A percentile compares a stretch with the other conserved stretches of the same genome.
phyloP scores from a whole-genome alignment of 1,140 invertebrate genomes.

The Leptinotarsa defecta region DNA sequence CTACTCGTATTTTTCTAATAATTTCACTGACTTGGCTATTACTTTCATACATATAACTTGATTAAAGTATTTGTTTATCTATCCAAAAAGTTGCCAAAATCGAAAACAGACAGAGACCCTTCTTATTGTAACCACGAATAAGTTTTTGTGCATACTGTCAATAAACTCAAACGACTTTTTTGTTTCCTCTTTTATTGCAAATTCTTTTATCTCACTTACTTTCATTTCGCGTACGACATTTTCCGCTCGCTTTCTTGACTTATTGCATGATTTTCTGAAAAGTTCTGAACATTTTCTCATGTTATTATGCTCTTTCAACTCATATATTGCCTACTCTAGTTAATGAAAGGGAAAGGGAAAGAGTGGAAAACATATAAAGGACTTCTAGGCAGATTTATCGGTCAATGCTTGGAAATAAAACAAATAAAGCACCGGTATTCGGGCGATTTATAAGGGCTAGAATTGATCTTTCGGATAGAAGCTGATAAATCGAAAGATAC shows the following conservation, averaged over 20 bases:
- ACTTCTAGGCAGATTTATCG: constrained; percentile 15
- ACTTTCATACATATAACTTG: no score
- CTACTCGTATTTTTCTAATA: no score
- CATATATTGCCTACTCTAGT: constrained; percentile 10
- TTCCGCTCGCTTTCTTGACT: background rate
- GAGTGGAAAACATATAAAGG: constrained; percentile 11
- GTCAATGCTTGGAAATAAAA: constrained; percentile 18
- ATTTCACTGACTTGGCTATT: no score
- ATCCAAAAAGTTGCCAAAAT: no score
- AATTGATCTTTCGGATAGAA: constrained; percentile 16
- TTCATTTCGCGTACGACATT: background rate
- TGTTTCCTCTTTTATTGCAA: background rate
- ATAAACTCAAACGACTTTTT: background rate
- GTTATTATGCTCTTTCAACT: constrained; percentile 3
- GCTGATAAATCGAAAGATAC: constrained; percentile 6
- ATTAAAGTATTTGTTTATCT: no score
- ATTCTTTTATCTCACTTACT: background rate
- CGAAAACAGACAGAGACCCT: no score
- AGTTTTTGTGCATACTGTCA: background rate
- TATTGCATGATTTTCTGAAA: constrained; percentile 4
- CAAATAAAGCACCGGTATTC: constrained; percentile 21
- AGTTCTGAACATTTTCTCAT: background rate
- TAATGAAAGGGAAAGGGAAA: constrained; percentile 18
- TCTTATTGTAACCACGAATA: background rate
- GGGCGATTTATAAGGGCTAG: constrained; percentile 12